Evolutionary conservation across 2,888 invertebrate species (phyloP).

Genomic region (Aplocera efformata): DNA sequence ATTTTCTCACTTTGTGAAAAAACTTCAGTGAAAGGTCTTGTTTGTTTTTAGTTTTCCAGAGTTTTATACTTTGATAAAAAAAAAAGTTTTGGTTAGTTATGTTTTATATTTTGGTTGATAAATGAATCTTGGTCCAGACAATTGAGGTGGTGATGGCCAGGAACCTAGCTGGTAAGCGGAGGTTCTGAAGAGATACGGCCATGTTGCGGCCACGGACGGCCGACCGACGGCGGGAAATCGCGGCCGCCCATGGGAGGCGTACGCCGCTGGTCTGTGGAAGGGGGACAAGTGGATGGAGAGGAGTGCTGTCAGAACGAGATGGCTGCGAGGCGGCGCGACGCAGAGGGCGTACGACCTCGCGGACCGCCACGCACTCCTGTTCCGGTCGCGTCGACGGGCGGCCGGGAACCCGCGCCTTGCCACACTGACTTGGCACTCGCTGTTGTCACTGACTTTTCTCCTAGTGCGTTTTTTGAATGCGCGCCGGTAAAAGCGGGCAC

Average conservation of each 20-base stretch:
- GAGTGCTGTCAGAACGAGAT: constrained; percentile 54
- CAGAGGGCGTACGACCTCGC: constrained; percentile 77
- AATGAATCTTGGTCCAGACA: too few species aligned
- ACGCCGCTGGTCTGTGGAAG: constrained; percentile 58
- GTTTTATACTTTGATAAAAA: too few species aligned
- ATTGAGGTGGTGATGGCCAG: constrained; percentile 37
- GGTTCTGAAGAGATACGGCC: constrained; percentile 65
- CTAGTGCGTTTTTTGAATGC: constrained; percentile 72
- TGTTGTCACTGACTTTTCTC: constrained; percentile 63
- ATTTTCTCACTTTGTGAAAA: too few species aligned
- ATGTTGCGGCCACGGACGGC: constrained; percentile 65
- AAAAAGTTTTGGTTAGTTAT: too few species aligned
- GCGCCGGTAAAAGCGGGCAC: constrained; percentile 74
- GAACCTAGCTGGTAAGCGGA: constrained; percentile 51
- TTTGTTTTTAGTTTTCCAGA: too few species aligned
- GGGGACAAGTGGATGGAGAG: constrained; percentile 48
- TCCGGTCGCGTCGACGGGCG: constrained; percentile 80
- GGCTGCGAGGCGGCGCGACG: constrained; percentile 79
- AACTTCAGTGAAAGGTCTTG: too few species aligned
- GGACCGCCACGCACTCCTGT: constrained; percentile 75
- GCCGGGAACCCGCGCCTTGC: constrained; percentile 75
- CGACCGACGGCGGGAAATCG: constrained; percentile 70
- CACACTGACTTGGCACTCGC: constrained; percentile 65
- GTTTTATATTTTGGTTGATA: too few species aligned
- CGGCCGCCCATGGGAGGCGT: constrained; percentile 80